Conservation (phyloP, 2,888 invertebrate genomes). For the Galerucella nymphaeae region DNA sequence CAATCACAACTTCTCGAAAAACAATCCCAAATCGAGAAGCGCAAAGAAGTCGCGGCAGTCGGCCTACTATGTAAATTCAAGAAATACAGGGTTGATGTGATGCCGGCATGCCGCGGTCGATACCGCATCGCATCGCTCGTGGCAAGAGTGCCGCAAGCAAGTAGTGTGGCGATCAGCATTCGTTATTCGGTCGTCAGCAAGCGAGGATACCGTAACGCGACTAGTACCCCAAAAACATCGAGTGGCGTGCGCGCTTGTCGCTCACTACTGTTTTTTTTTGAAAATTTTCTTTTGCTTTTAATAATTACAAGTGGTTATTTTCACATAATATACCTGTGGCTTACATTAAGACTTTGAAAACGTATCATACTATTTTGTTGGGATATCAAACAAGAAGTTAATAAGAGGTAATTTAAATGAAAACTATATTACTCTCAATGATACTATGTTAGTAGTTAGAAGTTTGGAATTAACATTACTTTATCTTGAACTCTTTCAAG, state of each 20-base stretch:
- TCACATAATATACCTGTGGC: neutral
- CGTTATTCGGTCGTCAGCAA: conserved; percentile 51
- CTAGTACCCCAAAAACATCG: conserved; percentile 36
- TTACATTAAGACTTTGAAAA: neutral
- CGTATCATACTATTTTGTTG: neutral
- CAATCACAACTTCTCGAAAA: conserved; percentile 40
- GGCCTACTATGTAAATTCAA: conserved; percentile 55
- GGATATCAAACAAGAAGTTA: neutral
- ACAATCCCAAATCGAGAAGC: conserved; percentile 39
- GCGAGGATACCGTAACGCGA: conserved; percentile 40
- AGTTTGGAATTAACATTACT: neutral
- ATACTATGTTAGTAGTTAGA: neutral
- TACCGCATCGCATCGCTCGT: conserved; percentile 56
- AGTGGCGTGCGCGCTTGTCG: conserved; percentile 35
- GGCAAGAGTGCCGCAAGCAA: conserved; percentile 57
- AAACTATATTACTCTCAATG: neutral
- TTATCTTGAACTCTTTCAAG: too few relatives aligned
- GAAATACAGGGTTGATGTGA: conserved; percentile 54
- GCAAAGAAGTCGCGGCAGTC: conserved; percentile 40
- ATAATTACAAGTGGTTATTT: neutral
- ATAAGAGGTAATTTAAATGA: neutral
- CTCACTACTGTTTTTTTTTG: neutral
- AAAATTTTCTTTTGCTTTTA: neutral
- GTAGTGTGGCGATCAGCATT: conserved; percentile 53
- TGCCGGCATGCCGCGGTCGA: conserved; percentile 49